Conservation (phyloP, 2,888 invertebrate genomes). For the Calameuta pallipes region DNA sequence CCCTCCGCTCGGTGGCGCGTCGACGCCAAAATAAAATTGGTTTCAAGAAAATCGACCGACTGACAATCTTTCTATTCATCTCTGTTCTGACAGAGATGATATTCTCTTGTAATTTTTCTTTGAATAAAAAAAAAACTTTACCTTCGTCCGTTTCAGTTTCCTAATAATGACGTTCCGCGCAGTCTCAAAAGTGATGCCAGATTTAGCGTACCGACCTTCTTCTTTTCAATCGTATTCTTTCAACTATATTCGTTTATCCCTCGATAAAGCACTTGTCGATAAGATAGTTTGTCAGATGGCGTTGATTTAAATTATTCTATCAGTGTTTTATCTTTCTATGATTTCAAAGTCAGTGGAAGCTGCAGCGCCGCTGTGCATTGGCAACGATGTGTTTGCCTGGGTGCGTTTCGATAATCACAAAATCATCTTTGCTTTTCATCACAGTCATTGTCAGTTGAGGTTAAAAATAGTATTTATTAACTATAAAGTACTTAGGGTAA, state of each 20-base stretch:
- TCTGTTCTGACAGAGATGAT: too few relatives aligned
- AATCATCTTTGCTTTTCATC: conserved; percentile 19
- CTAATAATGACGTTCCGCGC: too few relatives aligned
- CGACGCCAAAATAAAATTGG: too few relatives aligned
- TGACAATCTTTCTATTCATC: too few relatives aligned
- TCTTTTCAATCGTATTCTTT: not conserved
- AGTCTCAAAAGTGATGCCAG: not conserved
- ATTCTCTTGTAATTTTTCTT: not conserved
- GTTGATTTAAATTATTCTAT: not conserved
- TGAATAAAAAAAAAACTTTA: not conserved
- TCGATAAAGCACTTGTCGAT: not conserved
- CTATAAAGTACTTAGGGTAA: not conserved
- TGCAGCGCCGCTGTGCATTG: not conserved
- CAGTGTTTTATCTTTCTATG: not conserved
- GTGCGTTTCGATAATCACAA: conserved; percentile 12
- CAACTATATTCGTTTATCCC: not conserved
- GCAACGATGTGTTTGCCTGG: not conserved
- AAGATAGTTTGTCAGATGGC: not conserved
- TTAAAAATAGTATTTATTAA: conserved; percentile 16
- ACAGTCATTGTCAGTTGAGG: conserved; percentile 15
- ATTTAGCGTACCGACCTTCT: not conserved
- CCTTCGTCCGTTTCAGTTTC: not conserved
- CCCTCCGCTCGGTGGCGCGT: too few relatives aligned
- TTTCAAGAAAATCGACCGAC: too few relatives aligned
- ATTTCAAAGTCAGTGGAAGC: not conserved